Conservation (phyloP, 1,140 invertebrate species). For the Drosophila littoralis region DNA sequence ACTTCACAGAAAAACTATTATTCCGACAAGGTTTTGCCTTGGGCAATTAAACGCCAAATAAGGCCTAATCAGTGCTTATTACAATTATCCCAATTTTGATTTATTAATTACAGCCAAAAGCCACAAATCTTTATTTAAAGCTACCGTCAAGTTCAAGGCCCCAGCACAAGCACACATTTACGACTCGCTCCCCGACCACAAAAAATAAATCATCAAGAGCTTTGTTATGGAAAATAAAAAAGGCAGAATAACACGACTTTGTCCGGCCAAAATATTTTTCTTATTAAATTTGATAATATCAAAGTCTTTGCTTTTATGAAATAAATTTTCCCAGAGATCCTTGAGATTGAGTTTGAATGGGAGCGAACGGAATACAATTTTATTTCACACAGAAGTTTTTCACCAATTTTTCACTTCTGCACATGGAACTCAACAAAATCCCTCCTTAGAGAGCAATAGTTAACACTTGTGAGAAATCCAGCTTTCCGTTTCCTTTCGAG, state of each 20-base stretch:
- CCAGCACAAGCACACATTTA: neutral
- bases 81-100: slow-evolving; percentile 23
- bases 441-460: no score
- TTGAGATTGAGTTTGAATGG: no score
- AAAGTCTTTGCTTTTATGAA: no score
- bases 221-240: neutral
- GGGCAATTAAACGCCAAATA: slow-evolving; percentile 21
- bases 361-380: no score
- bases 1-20: slow-evolving; percentile 15
- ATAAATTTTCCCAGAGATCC: no score
- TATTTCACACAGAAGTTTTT: no score
- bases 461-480: no score
- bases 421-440: no score
- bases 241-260: neutral
- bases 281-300: neutral
- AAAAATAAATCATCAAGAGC: neutral
- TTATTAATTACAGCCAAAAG: slow-evolving; percentile 40
- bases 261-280: neutral
- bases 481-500: no score
- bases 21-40: slow-evolving; percentile 23
- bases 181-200: neutral
- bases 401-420: no score
- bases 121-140: slow-evolving; percentile 21
- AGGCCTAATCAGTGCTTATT: slow-evolving; percentile 24
- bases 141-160: slow-evolving; percentile 29